These are phyloP conservation scores for Mobula birostris DNA, from an alignment of 2,113 vertebrate species.

Conservation along the genomic window DNA sequence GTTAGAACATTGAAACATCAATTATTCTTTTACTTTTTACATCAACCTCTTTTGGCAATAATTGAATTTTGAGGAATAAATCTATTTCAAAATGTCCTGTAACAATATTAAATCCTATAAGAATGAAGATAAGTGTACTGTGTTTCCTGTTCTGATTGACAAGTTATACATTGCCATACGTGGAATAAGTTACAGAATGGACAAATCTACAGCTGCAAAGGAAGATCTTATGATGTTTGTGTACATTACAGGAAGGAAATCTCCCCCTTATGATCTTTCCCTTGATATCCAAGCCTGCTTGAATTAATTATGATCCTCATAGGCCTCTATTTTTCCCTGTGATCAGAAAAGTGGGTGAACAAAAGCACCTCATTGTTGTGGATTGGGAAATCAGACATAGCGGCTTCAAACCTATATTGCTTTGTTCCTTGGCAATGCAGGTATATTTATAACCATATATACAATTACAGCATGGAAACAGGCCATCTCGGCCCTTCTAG, in stretches of 20 bases:
- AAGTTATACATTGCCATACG: not conserved
- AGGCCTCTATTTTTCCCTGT: not conserved
- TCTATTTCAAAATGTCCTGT: constrained; percentile 29
- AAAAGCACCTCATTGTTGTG: not conserved
- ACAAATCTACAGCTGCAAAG: not conserved
- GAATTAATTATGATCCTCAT: not conserved
- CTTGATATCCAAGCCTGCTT: not conserved
- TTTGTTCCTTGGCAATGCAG: not conserved
- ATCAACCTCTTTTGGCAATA: constrained; percentile 23
- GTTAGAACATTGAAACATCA: not conserved
- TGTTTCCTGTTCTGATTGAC: constrained; percentile 1
- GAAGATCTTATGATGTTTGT: not conserved
- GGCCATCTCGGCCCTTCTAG: too few species aligned
- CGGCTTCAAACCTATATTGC: not conserved
- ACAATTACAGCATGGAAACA: too few species aligned
- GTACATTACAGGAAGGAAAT: not conserved
- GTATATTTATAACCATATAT: not conserved
- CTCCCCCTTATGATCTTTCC: not conserved
- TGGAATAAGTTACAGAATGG: not conserved
- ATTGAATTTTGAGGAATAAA: constrained; percentile 29
- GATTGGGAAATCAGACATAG: not conserved
- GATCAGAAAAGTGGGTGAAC: not conserved
- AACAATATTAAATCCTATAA: constrained; percentile 33
- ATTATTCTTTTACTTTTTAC: constrained; percentile 34
- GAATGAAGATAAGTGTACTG: not conserved